Percentiles rank a stretch among this genome's conserved stretches.
Evolutionary conservation across 2,113 vertebrate species (phyloP).

Genomic region (Chlorodrepanis virens): DNA sequence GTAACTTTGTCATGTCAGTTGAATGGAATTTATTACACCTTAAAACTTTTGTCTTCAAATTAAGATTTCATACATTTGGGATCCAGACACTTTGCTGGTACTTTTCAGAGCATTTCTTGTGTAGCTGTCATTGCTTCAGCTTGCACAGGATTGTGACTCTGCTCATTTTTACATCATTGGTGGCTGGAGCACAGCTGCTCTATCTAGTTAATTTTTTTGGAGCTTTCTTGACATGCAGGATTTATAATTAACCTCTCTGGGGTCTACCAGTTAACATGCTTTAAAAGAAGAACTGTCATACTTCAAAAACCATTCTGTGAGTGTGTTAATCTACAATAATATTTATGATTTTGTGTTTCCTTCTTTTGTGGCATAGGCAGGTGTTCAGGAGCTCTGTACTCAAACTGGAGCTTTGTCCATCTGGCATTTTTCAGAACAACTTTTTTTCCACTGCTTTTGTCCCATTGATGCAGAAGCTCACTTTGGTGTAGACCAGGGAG

Average conservation of each 20-base stretch:
- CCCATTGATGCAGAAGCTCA: background rate
- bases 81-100: background rate
- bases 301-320: background rate
- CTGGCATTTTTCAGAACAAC: background rate
- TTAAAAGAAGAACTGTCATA: background rate
- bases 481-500: background rate
- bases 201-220: background rate
- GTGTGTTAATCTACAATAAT: rapidly evolving
- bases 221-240: background rate
- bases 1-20: background rate
- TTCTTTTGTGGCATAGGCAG: background rate
- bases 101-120: background rate
- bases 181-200: background rate
- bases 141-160: background rate
- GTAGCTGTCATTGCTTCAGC: background rate
- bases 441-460: background rate
- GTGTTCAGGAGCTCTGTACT: background rate
- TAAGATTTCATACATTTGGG: background rate
- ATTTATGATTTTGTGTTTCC: background rate
- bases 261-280: background rate
- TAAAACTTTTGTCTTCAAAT: background rate
- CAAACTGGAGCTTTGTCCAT: background rate
- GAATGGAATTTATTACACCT: background rate
- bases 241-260: background rate
- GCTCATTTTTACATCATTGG: background rate